phyloP scores from a whole-genome alignment of 2,888 invertebrate genomes.

The Abscondita cerata region DNA sequence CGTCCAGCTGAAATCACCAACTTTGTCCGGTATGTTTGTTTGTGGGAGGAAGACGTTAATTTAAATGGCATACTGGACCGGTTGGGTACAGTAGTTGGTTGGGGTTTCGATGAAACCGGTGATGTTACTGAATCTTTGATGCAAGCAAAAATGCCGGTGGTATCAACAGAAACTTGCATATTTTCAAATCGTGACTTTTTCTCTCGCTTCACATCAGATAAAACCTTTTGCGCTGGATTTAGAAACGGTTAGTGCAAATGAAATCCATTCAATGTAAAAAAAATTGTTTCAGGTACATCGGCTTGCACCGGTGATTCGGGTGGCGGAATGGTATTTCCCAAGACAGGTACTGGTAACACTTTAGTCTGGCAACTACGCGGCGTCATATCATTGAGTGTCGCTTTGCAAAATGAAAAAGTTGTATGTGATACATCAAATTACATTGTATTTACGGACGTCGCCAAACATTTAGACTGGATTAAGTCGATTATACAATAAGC shows the following conservation, averaged over 20 bases:
- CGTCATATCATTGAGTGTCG: slow-evolving; percentile 66
- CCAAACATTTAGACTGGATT: slow-evolving; percentile 65
- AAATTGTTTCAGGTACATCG: slow-evolving; percentile 60
- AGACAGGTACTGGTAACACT: slow-evolving; percentile 40
- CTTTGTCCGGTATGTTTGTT: slow-evolving; percentile 65
- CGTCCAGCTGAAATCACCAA: slow-evolving; percentile 60
- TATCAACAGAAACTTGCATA: slow-evolving; percentile 66
- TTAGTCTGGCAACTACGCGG: slow-evolving; percentile 57
- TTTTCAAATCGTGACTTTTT: slow-evolving; percentile 68
- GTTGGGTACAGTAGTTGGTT: slow-evolving; percentile 52
- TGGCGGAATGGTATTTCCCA: slow-evolving; percentile 56
- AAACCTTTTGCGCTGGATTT: slow-evolving; percentile 59
- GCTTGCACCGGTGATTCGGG: slow-evolving; percentile 63
- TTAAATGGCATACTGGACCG: slow-evolving; percentile 19
- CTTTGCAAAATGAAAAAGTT: slow-evolving; percentile 62
- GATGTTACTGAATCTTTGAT: slow-evolving; percentile 64
- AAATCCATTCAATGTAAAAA: background rate
- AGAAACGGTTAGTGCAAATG: slow-evolving; percentile 45
- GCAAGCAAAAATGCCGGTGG: slow-evolving; percentile 67
- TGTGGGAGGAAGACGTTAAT: slow-evolving; percentile 58
- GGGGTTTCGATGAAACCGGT: slow-evolving; percentile 66
- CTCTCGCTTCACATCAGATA: slow-evolving; percentile 63
- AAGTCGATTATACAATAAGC: slow-evolving; percentile 1
- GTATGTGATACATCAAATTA: slow-evolving; percentile 67
- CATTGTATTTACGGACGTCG: slow-evolving; percentile 68